A percentile compares a stretch with the other conserved stretches of the same genome.
Evolutionary conservation across 2,888 invertebrate genomes (phyloP).

Genomic region (Odiellus spinosus): DNA sequence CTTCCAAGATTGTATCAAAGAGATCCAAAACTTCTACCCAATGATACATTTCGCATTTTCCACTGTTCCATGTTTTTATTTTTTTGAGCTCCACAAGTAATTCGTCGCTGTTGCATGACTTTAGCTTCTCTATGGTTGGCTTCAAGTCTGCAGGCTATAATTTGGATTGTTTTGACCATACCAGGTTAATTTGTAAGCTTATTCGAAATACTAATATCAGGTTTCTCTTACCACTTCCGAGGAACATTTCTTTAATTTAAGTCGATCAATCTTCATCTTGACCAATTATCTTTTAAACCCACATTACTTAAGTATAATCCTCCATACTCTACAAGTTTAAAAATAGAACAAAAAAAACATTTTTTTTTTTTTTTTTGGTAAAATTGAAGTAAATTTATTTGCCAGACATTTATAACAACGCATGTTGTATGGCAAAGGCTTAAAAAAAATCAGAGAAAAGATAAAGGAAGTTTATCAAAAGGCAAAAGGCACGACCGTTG

Average conservation of each 20-base stretch:
- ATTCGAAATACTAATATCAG: conserved; percentile 1
- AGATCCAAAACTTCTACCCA: conserved; percentile 70
- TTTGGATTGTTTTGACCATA: conserved; percentile 1
- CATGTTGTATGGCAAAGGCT: background rate
- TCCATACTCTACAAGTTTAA: background rate
- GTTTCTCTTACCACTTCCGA: conserved; percentile 51
- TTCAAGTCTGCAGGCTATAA: conserved; percentile 43
- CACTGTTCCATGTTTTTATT: conserved; percentile 66
- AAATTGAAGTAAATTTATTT: no score
- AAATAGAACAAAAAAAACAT: no score
- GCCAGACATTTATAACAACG: no score
- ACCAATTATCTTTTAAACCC: background rate
- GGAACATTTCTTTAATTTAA: conserved; percentile 62
- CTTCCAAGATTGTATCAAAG: conserved; percentile 38
- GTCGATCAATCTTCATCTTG: conserved; percentile 62
- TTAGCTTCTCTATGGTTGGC: conserved; percentile 52
- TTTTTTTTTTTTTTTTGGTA: no score
- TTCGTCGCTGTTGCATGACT: conserved; percentile 43
- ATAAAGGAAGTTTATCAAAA: background rate
- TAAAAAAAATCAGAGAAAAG: background rate
- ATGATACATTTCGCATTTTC: conserved; percentile 62
- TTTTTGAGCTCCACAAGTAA: conserved; percentile 49
- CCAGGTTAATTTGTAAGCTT: background rate
- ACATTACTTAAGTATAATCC: background rate
- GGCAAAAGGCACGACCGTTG: no score